Evolutionary conservation across 2,113 vertebrate genomes (phyloP), one percentile per base, ranked within the genome.

Genomic region (Nesospiza acunhae): DNA sequence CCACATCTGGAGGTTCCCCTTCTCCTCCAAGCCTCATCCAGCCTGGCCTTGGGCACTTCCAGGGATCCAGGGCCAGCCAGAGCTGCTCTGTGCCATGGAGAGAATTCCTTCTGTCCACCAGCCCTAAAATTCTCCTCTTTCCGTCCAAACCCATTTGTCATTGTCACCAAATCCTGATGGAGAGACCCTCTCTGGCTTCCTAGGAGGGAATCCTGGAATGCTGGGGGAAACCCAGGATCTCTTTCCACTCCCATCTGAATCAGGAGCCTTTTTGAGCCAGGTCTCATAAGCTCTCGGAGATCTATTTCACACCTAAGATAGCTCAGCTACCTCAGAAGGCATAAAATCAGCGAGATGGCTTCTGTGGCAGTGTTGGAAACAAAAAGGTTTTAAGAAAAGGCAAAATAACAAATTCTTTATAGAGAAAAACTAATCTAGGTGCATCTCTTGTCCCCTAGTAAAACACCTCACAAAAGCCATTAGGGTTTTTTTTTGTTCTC

Each of bases 121-220:
- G 19, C 8, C 33, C 66, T 26, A 27, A 18, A 60, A 37, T 37
- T 12, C 15, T 35, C 35, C 58, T 37, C 8, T 27, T 37, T 11
- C 58, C 35, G 18, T 8, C 24, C n/a, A 0, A 59, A 37, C 16
- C 68, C 15, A 2, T 5, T 19, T n/a, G 13, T 55, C 22, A 39
- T 53, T 3, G 22, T 9, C 41, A 27, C 24, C 41, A 74, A 33
- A 75, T 8, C 33, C 19, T 8, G 53, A 33, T 17, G 49, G 35
- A 31, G 47, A 13, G 15, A 39, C 10, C 49, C 11, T 9, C 66
- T 27, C 44, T 18, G 7, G 15, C 22, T 30, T 23, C 47, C 46
- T 11, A 2, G 53, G 24, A 27, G 46, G 46, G 39, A 16, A 20
- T 2, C 7, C 28, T 5, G 73, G 53, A 3, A 30, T 0, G 20